A percentile compares a stretch with the other conserved stretches of the same genome.
phyloP scores from a whole-genome alignment of 2,113 vertebrate species.

The Hemibagrus wyckioides region DNA sequence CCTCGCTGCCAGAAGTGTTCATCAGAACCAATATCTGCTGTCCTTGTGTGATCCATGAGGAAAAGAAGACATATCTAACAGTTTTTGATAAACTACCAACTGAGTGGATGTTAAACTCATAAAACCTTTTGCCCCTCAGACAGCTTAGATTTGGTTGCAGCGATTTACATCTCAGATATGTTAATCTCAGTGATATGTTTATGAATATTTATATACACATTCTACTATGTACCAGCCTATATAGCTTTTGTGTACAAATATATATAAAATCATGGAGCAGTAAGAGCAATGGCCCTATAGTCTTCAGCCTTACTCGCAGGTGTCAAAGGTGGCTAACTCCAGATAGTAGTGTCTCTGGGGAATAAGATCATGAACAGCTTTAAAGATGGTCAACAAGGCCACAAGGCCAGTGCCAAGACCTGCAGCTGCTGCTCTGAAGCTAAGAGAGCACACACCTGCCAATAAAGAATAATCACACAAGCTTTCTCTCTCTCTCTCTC shows the following conservation, averaged over 20 bases:
- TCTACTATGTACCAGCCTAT: background rate
- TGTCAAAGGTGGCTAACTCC: conserved; percentile 77
- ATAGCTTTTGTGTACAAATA: background rate
- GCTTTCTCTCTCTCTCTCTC: conserved; percentile 2
- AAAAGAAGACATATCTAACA: background rate
- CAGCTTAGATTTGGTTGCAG: background rate
- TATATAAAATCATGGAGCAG: conserved; percentile 55
- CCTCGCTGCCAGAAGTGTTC: background rate
- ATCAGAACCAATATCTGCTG: background rate
- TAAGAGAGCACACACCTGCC: conserved; percentile 70
- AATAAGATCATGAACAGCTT: conserved; percentile 78
- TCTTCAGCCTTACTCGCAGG: conserved; percentile 50
- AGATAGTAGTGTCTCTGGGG: conserved; percentile 78
- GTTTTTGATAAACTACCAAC: background rate
- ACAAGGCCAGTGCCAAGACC: conserved; percentile 73
- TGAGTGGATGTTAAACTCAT: background rate
- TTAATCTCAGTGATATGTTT: background rate
- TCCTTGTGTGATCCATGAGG: background rate
- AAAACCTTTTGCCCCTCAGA: background rate
- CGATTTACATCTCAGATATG: background rate
- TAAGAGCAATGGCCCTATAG: conserved; percentile 72
- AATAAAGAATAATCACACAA: conserved; percentile 55
- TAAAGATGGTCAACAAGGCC: conserved; percentile 72
- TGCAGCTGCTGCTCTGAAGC: conserved; percentile 71
- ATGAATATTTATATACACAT: background rate